A percentile compares a stretch with the other conserved stretches of the same genome.
Conservation (phyloP, 2,797 vertebrate species). For the Monodelphis domestica region DNA sequence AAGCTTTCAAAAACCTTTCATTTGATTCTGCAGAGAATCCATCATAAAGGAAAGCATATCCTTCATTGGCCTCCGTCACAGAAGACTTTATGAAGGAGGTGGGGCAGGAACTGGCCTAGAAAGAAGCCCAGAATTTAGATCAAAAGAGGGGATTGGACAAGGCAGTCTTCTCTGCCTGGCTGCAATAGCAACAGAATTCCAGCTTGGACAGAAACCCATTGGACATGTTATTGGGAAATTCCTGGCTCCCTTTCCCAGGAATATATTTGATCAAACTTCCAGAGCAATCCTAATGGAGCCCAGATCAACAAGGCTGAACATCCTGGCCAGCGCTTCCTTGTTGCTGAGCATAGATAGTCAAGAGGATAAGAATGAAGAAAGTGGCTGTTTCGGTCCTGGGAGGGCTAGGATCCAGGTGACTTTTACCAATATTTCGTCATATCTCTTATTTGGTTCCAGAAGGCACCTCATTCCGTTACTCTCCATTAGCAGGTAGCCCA, state of each 20-base stretch:
- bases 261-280: neutral
- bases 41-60: neutral
- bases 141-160: neutral
- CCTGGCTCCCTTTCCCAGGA: neutral
- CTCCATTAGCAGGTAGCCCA: neutral
- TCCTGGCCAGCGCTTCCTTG: constrained; percentile 37
- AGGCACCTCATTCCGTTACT: neutral
- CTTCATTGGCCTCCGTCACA: neutral
- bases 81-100: neutral
- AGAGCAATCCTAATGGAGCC: neutral
- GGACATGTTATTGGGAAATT: neutral
- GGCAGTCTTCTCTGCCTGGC: neutral
- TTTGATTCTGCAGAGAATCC: neutral
- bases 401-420: neutral
- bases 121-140: neutral
- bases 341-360: neutral
- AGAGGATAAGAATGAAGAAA: neutral
- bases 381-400: neutral
- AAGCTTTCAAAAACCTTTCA: neutral
- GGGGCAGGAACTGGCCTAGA: neutral
- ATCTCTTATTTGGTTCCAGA: neutral
- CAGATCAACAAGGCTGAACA: neutral
- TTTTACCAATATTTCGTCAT: neutral
- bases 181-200: neutral
- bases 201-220: neutral